Evolutionary conservation across 2,113 vertebrate genomes (phyloP).

Genomic region (Oreocharis arfaki): DNA sequence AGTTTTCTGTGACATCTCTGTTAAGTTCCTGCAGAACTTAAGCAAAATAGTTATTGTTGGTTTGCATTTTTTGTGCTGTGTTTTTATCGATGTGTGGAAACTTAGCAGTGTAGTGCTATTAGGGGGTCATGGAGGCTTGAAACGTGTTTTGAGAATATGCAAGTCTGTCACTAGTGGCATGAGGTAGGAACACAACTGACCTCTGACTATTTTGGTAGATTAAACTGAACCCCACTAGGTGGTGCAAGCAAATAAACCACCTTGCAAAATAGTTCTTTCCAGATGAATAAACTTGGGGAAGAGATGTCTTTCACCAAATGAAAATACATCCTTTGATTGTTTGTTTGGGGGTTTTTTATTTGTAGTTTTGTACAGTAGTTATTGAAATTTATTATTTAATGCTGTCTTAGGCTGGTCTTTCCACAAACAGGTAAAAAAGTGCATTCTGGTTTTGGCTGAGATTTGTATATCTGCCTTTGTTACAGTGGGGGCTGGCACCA

Average conservation of each 20-base stretch:
- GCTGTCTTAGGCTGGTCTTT: background rate
- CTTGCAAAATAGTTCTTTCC: background rate
- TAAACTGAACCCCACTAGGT: slow-evolving; percentile 31
- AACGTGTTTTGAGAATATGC: background rate
- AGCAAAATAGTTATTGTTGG: background rate
- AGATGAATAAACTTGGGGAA: background rate
- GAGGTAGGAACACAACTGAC: background rate
- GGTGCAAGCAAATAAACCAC: slow-evolving; percentile 57
- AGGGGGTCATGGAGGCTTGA: background rate
- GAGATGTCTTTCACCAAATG: background rate
- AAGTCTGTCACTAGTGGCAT: background rate
- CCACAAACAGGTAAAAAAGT: background rate
- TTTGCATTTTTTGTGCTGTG: background rate
- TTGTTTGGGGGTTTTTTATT: background rate
- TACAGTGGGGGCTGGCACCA: background rate
- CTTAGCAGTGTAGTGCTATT: background rate
- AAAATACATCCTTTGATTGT: background rate
- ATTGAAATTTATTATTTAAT: background rate
- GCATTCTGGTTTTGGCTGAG: background rate
- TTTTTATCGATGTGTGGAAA: background rate
- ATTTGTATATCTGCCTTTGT: background rate
- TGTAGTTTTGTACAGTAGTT: background rate
- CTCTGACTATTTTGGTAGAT: background rate
- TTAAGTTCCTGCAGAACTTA: background rate
- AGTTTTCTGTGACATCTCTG: background rate